Evolutionary conservation across 2,113 vertebrate species (phyloP).

Genomic region (Isurus oxyrinchus): DNA sequence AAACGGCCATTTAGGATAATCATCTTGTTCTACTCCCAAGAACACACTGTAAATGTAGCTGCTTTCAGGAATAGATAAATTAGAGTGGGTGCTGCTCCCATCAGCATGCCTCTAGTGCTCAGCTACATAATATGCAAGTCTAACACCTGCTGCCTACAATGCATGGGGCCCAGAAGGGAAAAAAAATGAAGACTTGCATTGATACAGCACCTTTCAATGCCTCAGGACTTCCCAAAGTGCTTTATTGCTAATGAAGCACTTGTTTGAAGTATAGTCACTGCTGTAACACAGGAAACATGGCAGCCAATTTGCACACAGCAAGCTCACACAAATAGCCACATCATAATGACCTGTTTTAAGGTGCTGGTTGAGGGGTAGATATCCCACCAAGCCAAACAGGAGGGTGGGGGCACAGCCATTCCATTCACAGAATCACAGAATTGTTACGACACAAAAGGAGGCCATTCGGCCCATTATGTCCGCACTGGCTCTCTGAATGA

Average conservation of each 20-base stretch:
- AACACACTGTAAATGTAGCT: neutral
- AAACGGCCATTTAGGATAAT: neutral
- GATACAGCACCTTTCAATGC: neutral
- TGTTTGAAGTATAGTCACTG: neutral
- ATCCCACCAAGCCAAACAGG: too few relatives aligned
- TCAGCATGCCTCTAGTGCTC: neutral
- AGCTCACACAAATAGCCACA: neutral
- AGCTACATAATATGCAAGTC: neutral
- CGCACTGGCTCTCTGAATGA: too few relatives aligned
- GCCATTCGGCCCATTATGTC: too few relatives aligned
- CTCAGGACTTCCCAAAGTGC: neutral
- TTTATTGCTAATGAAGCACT: neutral
- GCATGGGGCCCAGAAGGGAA: neutral
- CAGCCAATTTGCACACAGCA: too few relatives aligned
- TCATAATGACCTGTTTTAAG: neutral
- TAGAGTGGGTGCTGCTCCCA: neutral
- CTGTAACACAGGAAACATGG: too few relatives aligned
- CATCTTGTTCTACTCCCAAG: neutral
- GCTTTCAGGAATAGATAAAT: neutral
- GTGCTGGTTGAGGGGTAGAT: neutral
- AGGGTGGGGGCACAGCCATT: too few relatives aligned
- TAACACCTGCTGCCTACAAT: neutral
- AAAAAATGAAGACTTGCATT: neutral
- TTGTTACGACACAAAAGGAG: too few relatives aligned
- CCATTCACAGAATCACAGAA: too few relatives aligned